Evolutionary conservation across 2,888 invertebrate genomes (phyloP).

Genomic region (Cylloceria caligata): DNA sequence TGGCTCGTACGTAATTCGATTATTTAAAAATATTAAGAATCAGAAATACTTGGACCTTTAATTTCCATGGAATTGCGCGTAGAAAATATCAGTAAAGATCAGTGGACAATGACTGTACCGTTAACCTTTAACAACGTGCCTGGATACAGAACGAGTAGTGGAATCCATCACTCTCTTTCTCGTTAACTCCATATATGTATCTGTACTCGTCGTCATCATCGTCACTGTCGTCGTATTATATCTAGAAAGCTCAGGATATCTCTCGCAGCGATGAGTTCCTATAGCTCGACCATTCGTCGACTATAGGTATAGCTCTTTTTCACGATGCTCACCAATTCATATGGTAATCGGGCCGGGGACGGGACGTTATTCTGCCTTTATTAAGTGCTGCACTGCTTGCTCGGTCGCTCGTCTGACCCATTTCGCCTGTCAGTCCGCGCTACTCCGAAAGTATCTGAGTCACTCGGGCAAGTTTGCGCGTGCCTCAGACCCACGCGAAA

Average conservation of each 20-base stretch:
- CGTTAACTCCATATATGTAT: conserved; percentile 27
- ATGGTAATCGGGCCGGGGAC: conserved; percentile 75
- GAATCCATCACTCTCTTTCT: conserved; percentile 40
- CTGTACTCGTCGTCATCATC: conserved; percentile 16
- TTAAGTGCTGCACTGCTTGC: conserved; percentile 72
- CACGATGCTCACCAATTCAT: conserved; percentile 75
- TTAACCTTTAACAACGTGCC: conserved; percentile 7
- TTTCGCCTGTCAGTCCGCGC: conserved; percentile 76
- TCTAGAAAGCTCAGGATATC: conserved; percentile 28
- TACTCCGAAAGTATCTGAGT: conserved; percentile 74
- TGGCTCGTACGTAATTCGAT: too few relatives aligned
- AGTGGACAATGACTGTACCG: not conserved
- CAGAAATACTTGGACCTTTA: too few relatives aligned
- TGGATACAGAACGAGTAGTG: conserved; percentile 25
- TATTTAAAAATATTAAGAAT: too few relatives aligned
- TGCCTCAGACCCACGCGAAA: conserved; percentile 46
- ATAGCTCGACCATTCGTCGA: conserved; percentile 58
- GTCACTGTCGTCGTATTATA: conserved; percentile 18
- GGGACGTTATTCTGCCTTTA: conserved; percentile 76
- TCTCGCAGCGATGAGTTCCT: conserved; percentile 41
- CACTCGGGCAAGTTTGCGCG: conserved; percentile 64
- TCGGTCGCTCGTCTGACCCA: conserved; percentile 73
- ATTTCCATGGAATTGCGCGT: too few relatives aligned
- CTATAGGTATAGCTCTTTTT: conserved; percentile 59
- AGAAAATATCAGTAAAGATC: not conserved